Evolutionary conservation across 2,888 invertebrate genomes (phyloP).

Genomic region (Eugnorisma glareosa): DNA sequence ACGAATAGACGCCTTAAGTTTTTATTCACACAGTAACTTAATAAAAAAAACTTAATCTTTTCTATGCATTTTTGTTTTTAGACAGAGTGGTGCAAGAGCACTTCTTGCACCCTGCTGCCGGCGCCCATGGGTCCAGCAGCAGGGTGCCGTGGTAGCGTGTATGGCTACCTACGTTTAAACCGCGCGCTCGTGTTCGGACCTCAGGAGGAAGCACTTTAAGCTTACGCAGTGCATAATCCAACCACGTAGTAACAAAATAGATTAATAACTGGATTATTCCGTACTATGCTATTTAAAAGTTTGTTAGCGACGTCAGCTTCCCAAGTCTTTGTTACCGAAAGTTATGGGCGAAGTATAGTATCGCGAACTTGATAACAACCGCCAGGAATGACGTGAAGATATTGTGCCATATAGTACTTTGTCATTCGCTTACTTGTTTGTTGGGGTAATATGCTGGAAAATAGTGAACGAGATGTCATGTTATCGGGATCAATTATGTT

Average conservation of each 20-base stretch:
- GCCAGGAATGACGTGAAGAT: slow-evolving; percentile 29
- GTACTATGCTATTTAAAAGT: slow-evolving; percentile 50
- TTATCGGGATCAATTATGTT: no score
- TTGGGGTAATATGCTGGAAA: slow-evolving; percentile 1
- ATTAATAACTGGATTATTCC: slow-evolving; percentile 40
- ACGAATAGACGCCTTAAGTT: no score
- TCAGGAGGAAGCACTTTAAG: slow-evolving; percentile 14
- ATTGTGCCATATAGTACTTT: slow-evolving; percentile 9
- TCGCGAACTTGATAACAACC: slow-evolving; percentile 50
- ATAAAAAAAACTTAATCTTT: no score
- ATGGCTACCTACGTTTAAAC: no score
- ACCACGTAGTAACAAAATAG: slow-evolving; percentile 29
- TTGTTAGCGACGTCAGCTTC: slow-evolving; percentile 27
- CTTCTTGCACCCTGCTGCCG: no score
- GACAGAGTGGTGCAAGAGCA: no score
- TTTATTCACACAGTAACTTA: no score
- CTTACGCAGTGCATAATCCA: slow-evolving; percentile 15
- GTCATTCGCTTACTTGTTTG: slow-evolving; percentile 4
- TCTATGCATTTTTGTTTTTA: no score
- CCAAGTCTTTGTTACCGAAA: slow-evolving; percentile 44
- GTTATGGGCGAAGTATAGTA: slow-evolving; percentile 39
- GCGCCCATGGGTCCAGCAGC: no score
- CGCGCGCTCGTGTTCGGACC: no score
- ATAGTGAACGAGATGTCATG: not conserved
- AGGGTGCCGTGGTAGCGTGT: no score